phyloP scores from a whole-genome alignment of 2,797 vertebrate genomes.

The Acipenser transmontanus region DNA sequence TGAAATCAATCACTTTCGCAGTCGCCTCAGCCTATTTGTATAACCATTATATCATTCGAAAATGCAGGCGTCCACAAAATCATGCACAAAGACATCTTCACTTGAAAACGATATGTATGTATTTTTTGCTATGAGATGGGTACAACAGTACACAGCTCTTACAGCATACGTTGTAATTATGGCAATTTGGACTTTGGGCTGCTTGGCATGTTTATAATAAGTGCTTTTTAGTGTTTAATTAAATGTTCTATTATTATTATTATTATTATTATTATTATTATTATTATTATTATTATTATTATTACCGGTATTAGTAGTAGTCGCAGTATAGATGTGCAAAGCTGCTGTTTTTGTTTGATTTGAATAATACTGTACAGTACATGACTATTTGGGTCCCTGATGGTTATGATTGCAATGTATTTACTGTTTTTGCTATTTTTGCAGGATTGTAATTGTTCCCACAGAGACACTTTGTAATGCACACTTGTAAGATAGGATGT shows the following conservation, averaged over 20 bases:
- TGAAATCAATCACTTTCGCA: slow-evolving; percentile 77
- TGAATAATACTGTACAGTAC: no score
- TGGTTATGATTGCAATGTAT: background rate
- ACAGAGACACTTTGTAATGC: background rate
- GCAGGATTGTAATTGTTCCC: background rate
- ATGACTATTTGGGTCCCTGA: no score
- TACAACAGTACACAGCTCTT: background rate
- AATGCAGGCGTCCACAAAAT: slow-evolving; percentile 54
- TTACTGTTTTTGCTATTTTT: background rate
- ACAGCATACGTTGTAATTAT: no score
- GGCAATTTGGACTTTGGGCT: no score
- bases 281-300: no score
- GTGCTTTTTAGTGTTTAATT: no score
- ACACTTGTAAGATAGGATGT: slow-evolving; percentile 2
- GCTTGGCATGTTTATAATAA: no score
- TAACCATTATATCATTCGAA: slow-evolving; percentile 64
- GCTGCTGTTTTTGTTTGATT: no score
- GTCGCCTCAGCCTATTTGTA: slow-evolving; percentile 59
- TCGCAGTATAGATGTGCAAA: no score
- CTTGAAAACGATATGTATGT: background rate
- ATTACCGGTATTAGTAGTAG: no score
- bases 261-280: no score
- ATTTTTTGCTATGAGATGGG: background rate
- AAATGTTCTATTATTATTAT: no score
- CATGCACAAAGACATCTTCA: slow-evolving; percentile 33